These are phyloP conservation scores for Tipula unca DNA, from an alignment of 2,888 invertebrate genomes.

Conservation along the genomic window DNA sequence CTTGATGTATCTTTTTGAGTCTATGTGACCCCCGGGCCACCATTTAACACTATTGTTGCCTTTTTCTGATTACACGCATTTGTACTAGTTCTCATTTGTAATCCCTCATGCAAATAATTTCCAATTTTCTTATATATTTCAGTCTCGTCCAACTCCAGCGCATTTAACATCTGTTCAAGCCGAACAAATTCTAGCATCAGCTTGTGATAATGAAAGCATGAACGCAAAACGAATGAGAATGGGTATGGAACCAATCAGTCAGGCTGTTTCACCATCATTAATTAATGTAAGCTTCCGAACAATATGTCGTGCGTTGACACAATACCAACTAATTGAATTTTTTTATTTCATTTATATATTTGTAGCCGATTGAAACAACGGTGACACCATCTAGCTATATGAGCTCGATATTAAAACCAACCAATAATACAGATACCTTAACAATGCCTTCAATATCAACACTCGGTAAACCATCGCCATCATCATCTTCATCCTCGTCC, in stretches of 20 bases:
- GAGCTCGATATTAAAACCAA: slow-evolving; percentile 18
- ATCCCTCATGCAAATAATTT: not conserved
- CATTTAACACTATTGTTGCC: no score
- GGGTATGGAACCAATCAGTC: slow-evolving; percentile 89
- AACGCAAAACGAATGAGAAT: slow-evolving; percentile 96
- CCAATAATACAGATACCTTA: not conserved
- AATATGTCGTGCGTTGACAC: not conserved
- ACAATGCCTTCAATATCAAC: slow-evolving; percentile 18
- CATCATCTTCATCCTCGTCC: slow-evolving; percentile 31
- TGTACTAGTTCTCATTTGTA: slow-evolving; percentile 15
- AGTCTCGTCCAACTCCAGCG: slow-evolving; percentile 91
- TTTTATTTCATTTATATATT: not conserved
- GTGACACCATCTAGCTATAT: slow-evolving; percentile 19
- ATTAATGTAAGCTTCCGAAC: slow-evolving; percentile 44
- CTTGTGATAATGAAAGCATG: slow-evolving; percentile 95
- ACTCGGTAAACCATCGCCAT: slow-evolving; percentile 28
- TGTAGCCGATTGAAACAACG: slow-evolving; percentile 14
- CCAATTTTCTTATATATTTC: slow-evolving; percentile 28
- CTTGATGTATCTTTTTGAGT: no score
- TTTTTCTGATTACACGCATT: not conserved
- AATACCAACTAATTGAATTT: not conserved
- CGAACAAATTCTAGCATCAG: slow-evolving; percentile 89
- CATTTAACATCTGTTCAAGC: slow-evolving; percentile 95
- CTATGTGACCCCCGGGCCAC: no score
- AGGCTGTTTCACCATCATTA: slow-evolving; percentile 56